Evolutionary conservation across 64 coral and sea anemone genomes (phyloP).

Genomic region (Montipora capricornis): DNA sequence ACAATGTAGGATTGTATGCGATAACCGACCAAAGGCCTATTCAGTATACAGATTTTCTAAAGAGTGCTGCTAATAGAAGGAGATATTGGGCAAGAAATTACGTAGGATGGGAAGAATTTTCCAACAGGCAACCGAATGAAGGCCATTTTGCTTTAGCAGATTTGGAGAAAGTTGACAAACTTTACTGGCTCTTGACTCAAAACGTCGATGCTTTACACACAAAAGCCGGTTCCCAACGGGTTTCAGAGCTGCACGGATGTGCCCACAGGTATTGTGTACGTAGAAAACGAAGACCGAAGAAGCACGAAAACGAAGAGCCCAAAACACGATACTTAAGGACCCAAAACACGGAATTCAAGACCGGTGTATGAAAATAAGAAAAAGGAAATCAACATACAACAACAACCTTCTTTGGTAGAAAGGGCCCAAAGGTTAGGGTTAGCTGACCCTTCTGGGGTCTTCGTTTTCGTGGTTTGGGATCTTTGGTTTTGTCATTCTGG

Average conservation of each 20-base stretch:
- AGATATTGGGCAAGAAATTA: conserved; percentile 99
- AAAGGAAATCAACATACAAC: too few species aligned
- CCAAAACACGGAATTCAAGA: too few species aligned
- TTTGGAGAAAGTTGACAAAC: conserved; percentile 71
- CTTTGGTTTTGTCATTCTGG: too few species aligned
- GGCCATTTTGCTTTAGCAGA: conserved; percentile 81
- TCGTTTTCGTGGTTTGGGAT: too few species aligned
- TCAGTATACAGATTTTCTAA: conserved; percentile 85
- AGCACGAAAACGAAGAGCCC: too few species aligned
- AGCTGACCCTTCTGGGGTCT: too few species aligned
- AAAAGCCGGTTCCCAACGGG: conserved; percentile 87
- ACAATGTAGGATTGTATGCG: conserved; percentile 89
- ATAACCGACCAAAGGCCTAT: conserved; percentile 82
- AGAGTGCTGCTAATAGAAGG: conserved; percentile 70
- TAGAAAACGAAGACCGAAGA: too few species aligned
- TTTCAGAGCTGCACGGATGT: conserved; percentile 94
- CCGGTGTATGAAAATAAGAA: too few species aligned
- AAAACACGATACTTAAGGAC: too few species aligned
- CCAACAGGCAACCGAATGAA: conserved; percentile 73
- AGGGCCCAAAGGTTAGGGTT: too few species aligned
- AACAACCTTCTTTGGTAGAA: too few species aligned
- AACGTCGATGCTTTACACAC: conserved; percentile 96
- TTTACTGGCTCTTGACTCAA: conserved; percentile 94
- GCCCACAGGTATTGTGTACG: conserved; percentile 69
- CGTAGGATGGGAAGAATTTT: conserved; percentile 89